Percentiles rank a stretch among this genome's conserved stretches.
These are phyloP conservation scores for Colletes latitarsis DNA, from an alignment of 1,140 invertebrate species.

Conservation along the genomic window DNA sequence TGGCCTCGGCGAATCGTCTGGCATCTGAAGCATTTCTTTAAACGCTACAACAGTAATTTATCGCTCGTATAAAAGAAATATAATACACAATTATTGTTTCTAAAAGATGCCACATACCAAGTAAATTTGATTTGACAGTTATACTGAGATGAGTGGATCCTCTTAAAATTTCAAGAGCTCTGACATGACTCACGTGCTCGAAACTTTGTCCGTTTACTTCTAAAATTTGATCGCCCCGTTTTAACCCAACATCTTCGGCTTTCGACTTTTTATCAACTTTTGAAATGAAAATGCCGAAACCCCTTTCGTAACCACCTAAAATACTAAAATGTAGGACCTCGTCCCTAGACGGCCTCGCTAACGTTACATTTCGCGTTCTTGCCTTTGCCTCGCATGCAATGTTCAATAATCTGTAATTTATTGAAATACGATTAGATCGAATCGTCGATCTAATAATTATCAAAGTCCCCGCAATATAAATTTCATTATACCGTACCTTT, in stretches of 20 bases:
- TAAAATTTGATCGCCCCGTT: constrained; percentile 97
- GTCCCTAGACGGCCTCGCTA: constrained; percentile 94
- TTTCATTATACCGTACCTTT: constrained; percentile 76
- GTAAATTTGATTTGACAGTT: constrained; percentile 97
- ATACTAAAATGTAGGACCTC: constrained; percentile 97
- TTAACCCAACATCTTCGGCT: constrained; percentile 97
- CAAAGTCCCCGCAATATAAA: not conserved
- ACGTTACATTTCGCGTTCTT: constrained; percentile 92
- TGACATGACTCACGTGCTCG: constrained; percentile 93
- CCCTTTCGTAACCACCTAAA: constrained; percentile 94
- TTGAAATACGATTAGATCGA: not conserved
- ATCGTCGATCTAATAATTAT: not conserved
- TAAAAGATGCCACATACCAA: constrained; percentile 80
- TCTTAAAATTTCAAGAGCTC: constrained; percentile 95
- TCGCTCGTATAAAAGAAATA: constrained; percentile 29
- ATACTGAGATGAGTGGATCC: constrained; percentile 97
- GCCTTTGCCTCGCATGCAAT: constrained; percentile 99
- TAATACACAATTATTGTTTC: constrained; percentile 8
- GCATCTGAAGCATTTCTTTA: constrained; percentile 92
- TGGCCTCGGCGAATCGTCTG: constrained; percentile 90
- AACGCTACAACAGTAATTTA: constrained; percentile 81
- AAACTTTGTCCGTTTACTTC: constrained; percentile 99
- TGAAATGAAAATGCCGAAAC: constrained; percentile 96
- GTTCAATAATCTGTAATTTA: constrained; percentile 89
- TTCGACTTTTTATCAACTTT: constrained; percentile 96